Base-by-base conservation (phyloP, 1,140 invertebrate species). In the Hypsibius dujardini region DNA sequence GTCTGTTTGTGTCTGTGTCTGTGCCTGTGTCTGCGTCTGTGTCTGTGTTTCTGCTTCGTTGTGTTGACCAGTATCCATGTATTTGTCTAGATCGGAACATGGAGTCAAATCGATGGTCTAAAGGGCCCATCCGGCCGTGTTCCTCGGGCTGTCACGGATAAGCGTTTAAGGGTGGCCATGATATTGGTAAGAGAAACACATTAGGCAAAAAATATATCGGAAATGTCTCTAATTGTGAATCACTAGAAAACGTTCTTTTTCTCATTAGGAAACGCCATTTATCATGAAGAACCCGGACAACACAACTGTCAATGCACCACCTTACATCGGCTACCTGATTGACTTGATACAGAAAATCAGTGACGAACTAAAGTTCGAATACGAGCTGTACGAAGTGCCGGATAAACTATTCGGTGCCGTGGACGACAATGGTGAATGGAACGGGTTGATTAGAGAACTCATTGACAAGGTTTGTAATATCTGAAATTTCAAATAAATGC, bases 391-490 rank as follows among this genome's bases (percentile, higher is more conserved):
- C 42, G 82, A 90, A 71, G 86, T 85, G 0, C 84, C 86, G 1
- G 90, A 94, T 76, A 85, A 85, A 0, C 83, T 86, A 70, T 94
- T 89, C 76, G 92, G 92, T 0, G 85, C 86, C 56, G 88, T 95
- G 88, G 86, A 87, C 73, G 87, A 88, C 14, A 86, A 89, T 62
- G 88, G 72, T 12, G 67, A 74, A 70, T 97, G 93, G 92, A 89
- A 89, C 78, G 93, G 94, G 1, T 87, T 95, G 81, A 88, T 97
- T 1, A 87, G 86, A 75, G 92, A 96, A 76, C 79, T 97, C 1
- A 87, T 92, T 47, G 87, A 92, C 56, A 92, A 93, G 80, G 85
- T 86, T 3, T 69, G 46, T 67, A 70, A 70, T 70, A 47, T 70
- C 40, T 45, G 28, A 28, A 46, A 7, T n/a, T n/a, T 70, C 56